These are phyloP conservation scores for Lepidurus apus DNA, from an alignment of 1,140 invertebrate genomes.

Conservation along the genomic window DNA sequence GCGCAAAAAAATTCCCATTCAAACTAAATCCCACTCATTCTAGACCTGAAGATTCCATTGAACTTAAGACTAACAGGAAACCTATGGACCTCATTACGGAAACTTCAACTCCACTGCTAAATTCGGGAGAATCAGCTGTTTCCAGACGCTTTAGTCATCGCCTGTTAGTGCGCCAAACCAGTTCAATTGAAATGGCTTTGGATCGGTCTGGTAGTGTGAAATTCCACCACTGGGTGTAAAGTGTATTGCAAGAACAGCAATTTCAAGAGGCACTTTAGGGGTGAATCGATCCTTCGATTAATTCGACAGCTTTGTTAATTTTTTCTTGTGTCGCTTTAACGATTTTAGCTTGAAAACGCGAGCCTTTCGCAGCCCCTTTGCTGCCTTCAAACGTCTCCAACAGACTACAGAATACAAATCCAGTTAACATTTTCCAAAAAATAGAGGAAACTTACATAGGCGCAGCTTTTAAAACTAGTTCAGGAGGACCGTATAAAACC, in stretches of 20 bases:
- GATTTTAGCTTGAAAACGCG: conserved; percentile 56
- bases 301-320: conserved; percentile 32
- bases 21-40: background rate
- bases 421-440: no score
- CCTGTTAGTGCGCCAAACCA: conserved; percentile 33
- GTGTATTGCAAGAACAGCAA: conserved; percentile 19
- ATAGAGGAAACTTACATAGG: conserved; percentile 44
- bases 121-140: background rate
- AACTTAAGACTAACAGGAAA: background rate
- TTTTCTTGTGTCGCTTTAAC: conserved; percentile 45
- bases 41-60: conserved; percentile 16
- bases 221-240: conserved; percentile 34
- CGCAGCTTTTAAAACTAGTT: conserved; percentile 48
- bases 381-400: conserved; percentile 53
- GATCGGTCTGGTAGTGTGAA: conserved; percentile 31
- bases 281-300: background rate
- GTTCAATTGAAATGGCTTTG: conserved; percentile 32
- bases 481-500: conserved; percentile 53
- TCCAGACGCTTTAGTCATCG: conserved; percentile 23
- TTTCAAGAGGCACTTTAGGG: background rate
- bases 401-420: conserved; percentile 45
- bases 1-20: background rate
- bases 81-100: conserved; percentile 15
- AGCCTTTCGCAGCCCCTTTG: conserved; percentile 56
- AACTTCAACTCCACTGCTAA: background rate